Percentiles rank a stretch among this genome's conserved stretches.
Conservation (phyloP, 2,113 vertebrate species). For the Pterophyllum scalare region DNA sequence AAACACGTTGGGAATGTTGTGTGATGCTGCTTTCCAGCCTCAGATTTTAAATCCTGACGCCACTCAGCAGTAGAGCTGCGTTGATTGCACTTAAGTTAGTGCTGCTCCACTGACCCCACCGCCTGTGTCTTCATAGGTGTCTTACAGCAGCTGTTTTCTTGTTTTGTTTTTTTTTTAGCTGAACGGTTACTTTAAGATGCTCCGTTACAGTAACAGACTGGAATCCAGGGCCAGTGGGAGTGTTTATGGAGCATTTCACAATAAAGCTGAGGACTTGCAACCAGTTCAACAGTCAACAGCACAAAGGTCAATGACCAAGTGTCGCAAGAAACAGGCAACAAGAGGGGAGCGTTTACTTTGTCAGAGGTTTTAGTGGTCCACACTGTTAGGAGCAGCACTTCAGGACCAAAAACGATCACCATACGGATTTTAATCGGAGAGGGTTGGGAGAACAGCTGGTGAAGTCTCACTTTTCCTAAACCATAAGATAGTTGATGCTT, state of each 20-base stretch:
- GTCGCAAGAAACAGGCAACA: conserved; percentile 9
- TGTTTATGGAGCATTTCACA: conserved; percentile 53
- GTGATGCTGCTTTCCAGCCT: neutral
- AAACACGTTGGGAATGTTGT: too few species aligned
- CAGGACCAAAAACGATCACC: neutral
- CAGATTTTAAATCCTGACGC: neutral
- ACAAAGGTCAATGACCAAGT: conserved; percentile 71
- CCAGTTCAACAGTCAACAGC: conserved; percentile 56
- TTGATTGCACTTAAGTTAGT: rapidly evolving
- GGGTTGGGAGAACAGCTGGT: neutral
- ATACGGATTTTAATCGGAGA: neutral
- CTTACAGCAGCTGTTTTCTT: neutral
- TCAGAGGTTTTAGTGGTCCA: neutral
- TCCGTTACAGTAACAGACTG: neutral
- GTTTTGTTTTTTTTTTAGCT: neutral
- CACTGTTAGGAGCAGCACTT: neutral
- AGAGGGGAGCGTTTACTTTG: neutral
- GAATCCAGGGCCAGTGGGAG: conserved; percentile 7
- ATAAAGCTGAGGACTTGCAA: conserved; percentile 42
- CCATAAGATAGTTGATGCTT: neutral
- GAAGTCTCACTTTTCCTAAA: neutral
- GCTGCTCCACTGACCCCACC: neutral
- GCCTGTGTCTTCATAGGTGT: neutral
- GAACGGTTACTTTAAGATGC: neutral
- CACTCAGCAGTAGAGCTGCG: neutral